Evolutionary conservation across 2,113 vertebrate genomes (phyloP), one percentile per base, ranked within the genome.

Genomic region (Azemiops feae): DNA sequence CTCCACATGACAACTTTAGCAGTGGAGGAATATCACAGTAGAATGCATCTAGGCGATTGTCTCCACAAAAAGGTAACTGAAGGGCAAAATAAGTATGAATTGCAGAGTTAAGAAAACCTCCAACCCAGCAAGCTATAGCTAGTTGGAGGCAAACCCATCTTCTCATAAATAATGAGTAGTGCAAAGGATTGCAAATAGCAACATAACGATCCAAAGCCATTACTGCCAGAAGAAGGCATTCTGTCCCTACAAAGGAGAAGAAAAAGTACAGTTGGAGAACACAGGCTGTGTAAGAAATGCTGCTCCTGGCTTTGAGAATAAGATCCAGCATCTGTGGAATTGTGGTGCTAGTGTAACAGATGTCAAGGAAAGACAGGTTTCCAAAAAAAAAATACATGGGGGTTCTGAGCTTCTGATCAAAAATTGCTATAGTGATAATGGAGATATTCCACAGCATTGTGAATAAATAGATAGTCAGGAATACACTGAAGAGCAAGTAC

Each of bases 1-100:
- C 94, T 57, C 92, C 95, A 93, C 96, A 97, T 23, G 95, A 96
- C 27, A 97, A 93, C 39, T 95, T 95, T 47, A 97, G 93, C 34
- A 97, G 9, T 34, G 96, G 95, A 30, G 94, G 92, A 25, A 97
- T 96, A 93, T 97, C 95, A 95, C 97, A 97, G 52, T 96, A 97
- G 64, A 97, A 96, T 20, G 96, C 95, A 14, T 96, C 92, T 1
- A 97, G 81, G 81, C 52, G 81, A 23, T 94, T 95, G 34, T 94
- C 16, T 3, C 60, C 90, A 91, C 96, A 97, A 89, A 96, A 97
- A 23, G 95, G 95, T 22, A 95, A 92, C 10, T 93, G 87, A 25
- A 96, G 43, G 52, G 96, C 87, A 87, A 96, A 91, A 14, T 91
- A 0, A 1, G 95, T 64, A 39, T 95, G 95, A 8, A 96, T 5